phyloP scores from a whole-genome alignment of 2,113 vertebrate species.

The Cryptotis parvus region DNA sequence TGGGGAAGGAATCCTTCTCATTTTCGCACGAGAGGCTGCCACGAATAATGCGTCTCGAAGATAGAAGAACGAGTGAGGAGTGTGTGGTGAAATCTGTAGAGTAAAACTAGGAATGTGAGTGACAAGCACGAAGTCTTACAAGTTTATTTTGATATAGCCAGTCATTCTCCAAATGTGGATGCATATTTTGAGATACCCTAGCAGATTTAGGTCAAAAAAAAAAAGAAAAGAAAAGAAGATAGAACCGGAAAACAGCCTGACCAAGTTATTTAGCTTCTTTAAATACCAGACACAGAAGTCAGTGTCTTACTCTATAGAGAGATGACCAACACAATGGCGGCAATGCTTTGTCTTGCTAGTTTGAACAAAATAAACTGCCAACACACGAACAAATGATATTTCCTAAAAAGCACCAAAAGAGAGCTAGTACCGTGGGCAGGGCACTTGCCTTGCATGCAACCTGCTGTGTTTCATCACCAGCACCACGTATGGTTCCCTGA shows the following conservation, averaged over 20 bases:
- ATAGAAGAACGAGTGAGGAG: neutral
- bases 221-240: neutral
- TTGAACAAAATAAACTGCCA: neutral
- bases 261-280: neutral
- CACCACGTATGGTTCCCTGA: no score
- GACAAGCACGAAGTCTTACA: neutral
- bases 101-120: neutral
- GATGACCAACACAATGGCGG: neutral
- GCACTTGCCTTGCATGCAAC: no score
- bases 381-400: neutral
- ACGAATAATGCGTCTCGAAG: neutral
- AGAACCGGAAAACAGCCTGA: constrained; percentile 17
- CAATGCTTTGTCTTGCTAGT: neutral
- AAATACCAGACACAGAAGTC: neutral
- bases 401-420: no score
- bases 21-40: neutral
- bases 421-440: no score
- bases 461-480: no score
- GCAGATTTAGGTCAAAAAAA: neutral
- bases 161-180: neutral
- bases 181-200: neutral
- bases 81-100: neutral
- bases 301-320: neutral
- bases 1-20: neutral
- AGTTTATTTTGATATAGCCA: constrained; percentile 21